Evolutionary conservation across 2,888 invertebrate genomes (phyloP).

Genomic region (Xestia ashworthii): DNA sequence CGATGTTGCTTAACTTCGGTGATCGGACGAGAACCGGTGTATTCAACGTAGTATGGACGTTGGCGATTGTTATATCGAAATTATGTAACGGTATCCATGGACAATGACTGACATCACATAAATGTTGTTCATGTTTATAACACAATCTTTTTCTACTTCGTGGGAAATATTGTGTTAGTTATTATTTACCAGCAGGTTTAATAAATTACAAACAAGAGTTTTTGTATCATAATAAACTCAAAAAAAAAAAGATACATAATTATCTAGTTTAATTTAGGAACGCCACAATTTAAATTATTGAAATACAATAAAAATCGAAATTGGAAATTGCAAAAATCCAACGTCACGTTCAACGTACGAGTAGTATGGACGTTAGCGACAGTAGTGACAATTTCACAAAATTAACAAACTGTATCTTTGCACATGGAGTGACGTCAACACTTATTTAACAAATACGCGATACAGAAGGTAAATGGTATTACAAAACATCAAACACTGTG

Average conservation of each 20-base stretch:
- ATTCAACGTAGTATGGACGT: slow-evolving; percentile 86
- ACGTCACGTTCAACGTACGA: slow-evolving; percentile 72
- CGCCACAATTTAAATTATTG: neutral
- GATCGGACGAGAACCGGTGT: slow-evolving; percentile 88
- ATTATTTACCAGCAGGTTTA: neutral
- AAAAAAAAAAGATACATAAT: no score
- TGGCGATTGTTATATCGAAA: slow-evolving; percentile 14
- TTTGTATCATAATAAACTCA: neutral
- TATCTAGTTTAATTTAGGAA: neutral
- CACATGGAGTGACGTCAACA: neutral
- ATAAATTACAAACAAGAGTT: neutral
- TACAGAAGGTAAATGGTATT: neutral
- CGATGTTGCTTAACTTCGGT: slow-evolving; percentile 88
- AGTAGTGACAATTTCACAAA: accelerated
- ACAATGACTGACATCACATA: neutral
- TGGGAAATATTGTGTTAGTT: neutral
- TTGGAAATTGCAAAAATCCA: slow-evolving; percentile 48
- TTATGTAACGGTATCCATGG: neutral
- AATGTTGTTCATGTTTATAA: neutral
- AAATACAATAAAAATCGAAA: neutral
- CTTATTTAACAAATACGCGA: neutral
- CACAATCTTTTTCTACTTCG: neutral
- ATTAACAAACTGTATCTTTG: neutral
- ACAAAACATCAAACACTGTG: neutral
- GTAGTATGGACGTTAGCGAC: slow-evolving; percentile 64